Evolutionary conservation across 2,888 invertebrate species (phyloP), one percentile per base, ranked within the genome.

Genomic region (Ophion obscuratus): DNA sequence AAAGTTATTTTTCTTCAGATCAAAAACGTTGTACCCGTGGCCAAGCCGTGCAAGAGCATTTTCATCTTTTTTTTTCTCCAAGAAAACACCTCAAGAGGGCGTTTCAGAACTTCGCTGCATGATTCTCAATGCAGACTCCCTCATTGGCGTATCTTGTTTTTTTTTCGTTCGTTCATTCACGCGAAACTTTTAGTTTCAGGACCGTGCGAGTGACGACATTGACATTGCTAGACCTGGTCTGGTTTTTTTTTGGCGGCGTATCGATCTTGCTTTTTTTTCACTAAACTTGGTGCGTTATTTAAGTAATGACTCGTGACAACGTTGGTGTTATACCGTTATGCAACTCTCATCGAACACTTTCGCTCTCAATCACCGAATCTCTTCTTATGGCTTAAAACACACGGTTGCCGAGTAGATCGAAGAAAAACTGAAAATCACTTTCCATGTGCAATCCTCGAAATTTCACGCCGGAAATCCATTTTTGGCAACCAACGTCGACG

Each of bases 241-340:
- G 31, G 44, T 36, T 68, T 62, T 44, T 62, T 68, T 70, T 66
- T 36, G n/a, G 57, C 47, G 24, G 62, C 67, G 66, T 47, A 82
- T 75, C 71, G 61, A 83, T 76, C 71, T 79, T 67, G 70, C 44
- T 64, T 77, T 64, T 11, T 68, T 57, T 81, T 66, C 57, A 79
- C 71, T 80, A 84, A 87, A 81, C 84, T 74, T 79, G 85, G 82
- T 86, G 84, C 81, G 79, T 87, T 87, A 87, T 85, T 87, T 85
- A 79, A 84, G 85, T 87, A 88, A 84, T 88, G 85, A 88, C 87
- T 87, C 81, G 85, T 87, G 40, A 88, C 81, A 87, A 87, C 80
- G 80, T 87, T 85, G 67, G 62, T 85, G 81, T 77, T n/a, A 66
- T 74, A 86, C 75, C 84, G 84, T 83, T 84, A 73, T 66, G 81